phyloP scores from a whole-genome alignment of 2,113 vertebrate genomes.

The Dipodomys merriami region DNA sequence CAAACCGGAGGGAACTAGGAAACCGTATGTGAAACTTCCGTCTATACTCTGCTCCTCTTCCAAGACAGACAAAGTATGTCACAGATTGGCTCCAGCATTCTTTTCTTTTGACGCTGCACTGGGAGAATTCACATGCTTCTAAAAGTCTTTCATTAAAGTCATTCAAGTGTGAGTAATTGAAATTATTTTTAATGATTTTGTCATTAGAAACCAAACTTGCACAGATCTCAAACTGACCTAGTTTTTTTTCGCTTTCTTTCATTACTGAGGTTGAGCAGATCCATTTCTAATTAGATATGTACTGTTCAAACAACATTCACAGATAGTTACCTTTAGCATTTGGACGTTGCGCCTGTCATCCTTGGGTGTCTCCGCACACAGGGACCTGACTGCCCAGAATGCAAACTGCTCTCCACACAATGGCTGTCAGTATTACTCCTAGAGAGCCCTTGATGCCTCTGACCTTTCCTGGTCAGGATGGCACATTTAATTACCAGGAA shows the following conservation, averaged over 20 bases:
- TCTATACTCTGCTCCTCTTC: neutral
- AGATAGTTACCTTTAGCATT: conserved; percentile 23
- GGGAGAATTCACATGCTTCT: conserved; percentile 20
- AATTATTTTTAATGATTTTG: conserved; percentile 67
- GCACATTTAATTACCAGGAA: conserved; percentile 51
- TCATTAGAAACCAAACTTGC: conserved; percentile 53
- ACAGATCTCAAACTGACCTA: conserved; percentile 22
- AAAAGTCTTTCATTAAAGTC: conserved; percentile 49
- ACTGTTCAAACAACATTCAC: conserved; percentile 13
- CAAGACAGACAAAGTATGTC: neutral
- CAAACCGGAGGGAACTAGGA: neutral
- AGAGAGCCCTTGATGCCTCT: conserved; percentile 10
- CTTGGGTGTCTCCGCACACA: rapidly evolving
- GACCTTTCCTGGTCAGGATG: conserved; percentile 37
- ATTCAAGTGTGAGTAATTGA: conserved; percentile 54
- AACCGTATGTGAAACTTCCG: conserved; percentile 3
- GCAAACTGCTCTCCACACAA: neutral
- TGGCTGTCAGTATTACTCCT: conserved; percentile 7
- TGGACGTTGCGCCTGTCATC: neutral
- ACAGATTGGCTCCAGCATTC: neutral
- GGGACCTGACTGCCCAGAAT: neutral
- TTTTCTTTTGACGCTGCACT: neutral
- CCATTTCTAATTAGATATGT: conserved; percentile 51
- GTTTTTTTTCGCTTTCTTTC: conserved; percentile 50
- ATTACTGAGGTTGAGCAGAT: conserved; percentile 51